These are phyloP conservation scores for Hanleya hanleyi DNA, from an alignment of 2,888 invertebrate genomes.

Conservation along the genomic window DNA sequence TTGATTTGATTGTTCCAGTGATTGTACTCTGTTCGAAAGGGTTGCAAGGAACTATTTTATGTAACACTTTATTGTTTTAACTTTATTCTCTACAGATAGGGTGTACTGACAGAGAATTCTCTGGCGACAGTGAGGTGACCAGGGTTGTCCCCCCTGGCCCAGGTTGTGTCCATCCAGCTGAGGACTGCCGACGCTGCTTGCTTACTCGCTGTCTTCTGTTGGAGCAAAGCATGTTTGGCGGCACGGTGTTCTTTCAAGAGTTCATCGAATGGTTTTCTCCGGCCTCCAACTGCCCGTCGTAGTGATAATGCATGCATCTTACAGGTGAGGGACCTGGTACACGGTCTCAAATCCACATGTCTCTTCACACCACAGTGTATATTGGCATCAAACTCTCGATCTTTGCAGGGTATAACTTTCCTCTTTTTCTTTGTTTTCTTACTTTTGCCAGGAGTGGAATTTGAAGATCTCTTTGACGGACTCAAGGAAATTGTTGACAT, in stretches of 20 bases:
- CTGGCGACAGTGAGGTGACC: too few species aligned
- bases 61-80: too few species aligned
- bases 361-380: slow-evolving; percentile 86
- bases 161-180: too few species aligned
- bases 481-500: not conserved
- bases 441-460: not conserved
- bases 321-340: slow-evolving; percentile 85
- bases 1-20: too few species aligned
- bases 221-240: slow-evolving; percentile 76
- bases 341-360: slow-evolving; percentile 81
- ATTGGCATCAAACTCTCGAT: slow-evolving; percentile 86
- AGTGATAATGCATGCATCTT: slow-evolving; percentile 80
- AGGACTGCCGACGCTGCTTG: slow-evolving; percentile 39
- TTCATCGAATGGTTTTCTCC: slow-evolving; percentile 84
- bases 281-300: slow-evolving; percentile 81
- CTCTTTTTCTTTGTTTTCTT: slow-evolving; percentile 33
- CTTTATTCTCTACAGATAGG: too few species aligned
- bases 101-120: too few species aligned
- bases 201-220: slow-evolving; percentile 56
- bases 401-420: slow-evolving; percentile 66
- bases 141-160: too few species aligned
- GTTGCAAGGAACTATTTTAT: too few species aligned
- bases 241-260: slow-evolving; percentile 83
- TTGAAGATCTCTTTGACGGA: not conserved
- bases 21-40: too few species aligned